Conservation (phyloP, 2,888 invertebrate genomes). For the Deroplatys truncata region DNA sequence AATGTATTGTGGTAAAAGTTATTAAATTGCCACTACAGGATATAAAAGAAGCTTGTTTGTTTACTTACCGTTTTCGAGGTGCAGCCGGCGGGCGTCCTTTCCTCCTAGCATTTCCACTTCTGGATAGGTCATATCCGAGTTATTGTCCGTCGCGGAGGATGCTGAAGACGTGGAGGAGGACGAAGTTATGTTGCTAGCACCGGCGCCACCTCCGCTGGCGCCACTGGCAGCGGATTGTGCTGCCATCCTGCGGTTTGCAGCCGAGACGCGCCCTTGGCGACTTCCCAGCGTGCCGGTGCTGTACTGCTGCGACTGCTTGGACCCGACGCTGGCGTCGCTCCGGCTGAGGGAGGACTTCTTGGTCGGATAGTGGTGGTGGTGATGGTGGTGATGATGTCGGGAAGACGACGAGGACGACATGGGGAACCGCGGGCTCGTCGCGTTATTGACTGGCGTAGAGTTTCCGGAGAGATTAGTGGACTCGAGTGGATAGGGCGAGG, state of each 20-base stretch:
- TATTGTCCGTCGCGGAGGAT: constrained; percentile 37
- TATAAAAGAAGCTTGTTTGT: too few relatives aligned
- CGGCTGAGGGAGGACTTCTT: constrained; percentile 22
- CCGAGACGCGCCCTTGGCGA: constrained; percentile 6
- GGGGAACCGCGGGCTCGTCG: constrained; percentile 23
- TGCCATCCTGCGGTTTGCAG: background rate
- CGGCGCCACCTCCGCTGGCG: background rate
- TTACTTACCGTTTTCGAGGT: constrained; percentile 35
- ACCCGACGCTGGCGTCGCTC: constrained; percentile 23
- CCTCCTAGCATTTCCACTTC: constrained; percentile 33
- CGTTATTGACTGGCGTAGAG: constrained; percentile 25
- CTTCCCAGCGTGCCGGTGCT: constrained; percentile 20
- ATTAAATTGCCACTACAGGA: too few relatives aligned
- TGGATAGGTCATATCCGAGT: constrained; percentile 38
- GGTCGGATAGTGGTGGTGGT: constrained; percentile 21
- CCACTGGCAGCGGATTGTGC: background rate
- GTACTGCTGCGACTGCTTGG: constrained; percentile 14
- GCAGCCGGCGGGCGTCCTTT: constrained; percentile 32
- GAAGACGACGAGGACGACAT: constrained; percentile 12
- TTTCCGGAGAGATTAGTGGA: constrained; percentile 51
- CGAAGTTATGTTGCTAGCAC: constrained; percentile 15
- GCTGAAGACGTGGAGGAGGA: constrained; percentile 32
- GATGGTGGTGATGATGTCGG: constrained; percentile 20
- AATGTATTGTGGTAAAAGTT: too few relatives aligned
- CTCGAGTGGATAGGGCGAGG: constrained; percentile 67